Base-by-base conservation (phyloP, 2,888 invertebrate species). In the Cyclophora albipunctata region DNA sequence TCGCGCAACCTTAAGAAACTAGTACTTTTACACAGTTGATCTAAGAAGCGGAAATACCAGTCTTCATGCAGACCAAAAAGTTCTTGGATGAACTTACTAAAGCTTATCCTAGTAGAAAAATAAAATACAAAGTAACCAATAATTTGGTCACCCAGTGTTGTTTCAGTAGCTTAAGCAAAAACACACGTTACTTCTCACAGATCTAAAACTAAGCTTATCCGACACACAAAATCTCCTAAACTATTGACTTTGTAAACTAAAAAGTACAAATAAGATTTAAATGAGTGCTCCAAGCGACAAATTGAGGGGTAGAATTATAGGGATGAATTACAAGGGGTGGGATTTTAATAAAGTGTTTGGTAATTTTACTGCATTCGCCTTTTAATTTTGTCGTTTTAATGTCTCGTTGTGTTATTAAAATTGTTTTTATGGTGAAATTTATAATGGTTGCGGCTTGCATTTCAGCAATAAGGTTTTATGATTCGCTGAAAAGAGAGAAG, bases 191-290 rank as follows among this genome's bases (percentile, higher is more conserved):
- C n/a, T 52, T 52, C 51, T 47, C 55, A 54, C 45, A 45, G 50
- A 35, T 41, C 46, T 50, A 49, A 46, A 48, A 51, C 52, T 49
- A 58, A 58, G 65, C 67, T 61, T 63, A 69, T 68, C 64, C 56
- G 51, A 47, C 60, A 57, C 54, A 55, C 56, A 66, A 65, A 68
- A 66, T 54, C 63, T 53, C 43, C 60, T 68, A 71, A 75, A 74
- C 73, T 86, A 71, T 85, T 85, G 82, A 82, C 84, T 79, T 67
- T 71, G 75, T 70, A 64, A 78, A 84, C 81, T 84, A 71, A 84
- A 84, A 83, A 75, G 77, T 81, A 83, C 86, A 87, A 87, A 87
- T 87, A 84, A 78, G 84, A 81, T 84, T 82, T 80, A 69, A 82
- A 84, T 81, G 79, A 81, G 72, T 54, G 75, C 60, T 45, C 46